Evolutionary conservation across 2,888 invertebrate species (phyloP), one percentile per base, ranked within the genome.

Genomic region (Eristalis intricaria): DNA sequence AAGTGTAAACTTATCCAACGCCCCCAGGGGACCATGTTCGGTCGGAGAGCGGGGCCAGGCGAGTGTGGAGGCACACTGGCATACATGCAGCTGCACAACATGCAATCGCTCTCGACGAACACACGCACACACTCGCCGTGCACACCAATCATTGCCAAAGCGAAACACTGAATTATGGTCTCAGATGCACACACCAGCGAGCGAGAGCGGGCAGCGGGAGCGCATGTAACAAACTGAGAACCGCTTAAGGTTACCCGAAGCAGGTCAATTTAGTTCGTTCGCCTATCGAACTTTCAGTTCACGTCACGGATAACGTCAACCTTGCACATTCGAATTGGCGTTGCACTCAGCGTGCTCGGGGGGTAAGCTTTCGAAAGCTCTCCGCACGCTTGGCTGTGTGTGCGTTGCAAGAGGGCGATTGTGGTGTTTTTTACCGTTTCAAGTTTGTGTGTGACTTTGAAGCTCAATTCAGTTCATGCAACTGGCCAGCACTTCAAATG

Each of bases 221-320:
- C 4, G 50, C 5, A 19, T 43, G 4, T 64, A 71, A 65, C 68
- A 50, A 79, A 87, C 73, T 60, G 84, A 87, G 61, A 87, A 80
- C 79, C 86, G 81, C 66, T 92, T 91, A 91, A 92, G 92, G 92
- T 91, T 91, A 91, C 90, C 73, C 90, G 90, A 92, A 92, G 90
- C 92, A 90, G 92, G 92, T 92, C 92, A 92, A 91, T 91, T 91
- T 91, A 92, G 92, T 92, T 92, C 92, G 91, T 92, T 92, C 92
- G 91, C 92, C 92, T 90, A 86, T 71, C 79, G 84, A 88, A 89
- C 88, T 89, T 86, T 88, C 76, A 84, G 84, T 85, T 88, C 87
- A 89, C 89, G 89, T 89, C 89, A 89, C 89, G 78, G 87, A 84
- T 84, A 88, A 84, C 80, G 88, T 89, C 89, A 90, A 90, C 90